Evolutionary conservation across 2,888 invertebrate genomes (phyloP), one percentile per base, ranked within the genome.

Genomic region (Agrypnus murinus): DNA sequence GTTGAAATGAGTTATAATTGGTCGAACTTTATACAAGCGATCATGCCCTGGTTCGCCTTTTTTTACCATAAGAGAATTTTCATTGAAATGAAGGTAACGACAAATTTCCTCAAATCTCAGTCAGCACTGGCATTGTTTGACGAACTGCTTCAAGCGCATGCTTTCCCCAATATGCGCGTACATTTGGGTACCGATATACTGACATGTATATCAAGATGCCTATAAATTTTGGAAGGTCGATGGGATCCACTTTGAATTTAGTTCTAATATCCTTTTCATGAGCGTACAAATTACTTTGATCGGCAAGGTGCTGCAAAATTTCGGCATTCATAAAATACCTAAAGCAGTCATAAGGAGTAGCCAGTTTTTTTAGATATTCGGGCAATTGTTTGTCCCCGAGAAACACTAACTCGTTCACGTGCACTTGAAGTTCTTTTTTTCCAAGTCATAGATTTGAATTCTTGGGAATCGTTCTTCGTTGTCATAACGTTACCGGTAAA

Each of bases 11-110:
- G 32, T 57, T 14, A 67, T 43, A 53, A 75, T 53, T 38, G 69
- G 65, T 60, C 74, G 60, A 9, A 73, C 64, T 71, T 72, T 73
- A 58, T 68, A 69, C 15, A 77, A 43, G 31, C 45, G 68, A 72
- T 74, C 77, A 53, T 71, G 70, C 60, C 59, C 65, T 46, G 73
- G 57, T 19, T 74, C 15, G 63, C 66, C 69, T 73, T 75, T 75
- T 65, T 66, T 48, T 46, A 74, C 59, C 68, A 57, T 55, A 68
- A 38, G 72, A 53, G 68, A 65, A 45, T 77, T 74, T 25, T 78
- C 72, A 50, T 74, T 75, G 64, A 75, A 75, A 71, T 73, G 69
- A n/a, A 77, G 55, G 31, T 25, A 62, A 19, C 19, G n/a, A 2
- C 53, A 50, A 0, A 38, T 63, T 46, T 12, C 15, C n/a, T 62